A percentile compares a stretch with the other conserved stretches of the same genome.
These are phyloP conservation scores for Synergus itoensis DNA, from an alignment of 2,888 invertebrate genomes.

Conservation along the genomic window DNA sequence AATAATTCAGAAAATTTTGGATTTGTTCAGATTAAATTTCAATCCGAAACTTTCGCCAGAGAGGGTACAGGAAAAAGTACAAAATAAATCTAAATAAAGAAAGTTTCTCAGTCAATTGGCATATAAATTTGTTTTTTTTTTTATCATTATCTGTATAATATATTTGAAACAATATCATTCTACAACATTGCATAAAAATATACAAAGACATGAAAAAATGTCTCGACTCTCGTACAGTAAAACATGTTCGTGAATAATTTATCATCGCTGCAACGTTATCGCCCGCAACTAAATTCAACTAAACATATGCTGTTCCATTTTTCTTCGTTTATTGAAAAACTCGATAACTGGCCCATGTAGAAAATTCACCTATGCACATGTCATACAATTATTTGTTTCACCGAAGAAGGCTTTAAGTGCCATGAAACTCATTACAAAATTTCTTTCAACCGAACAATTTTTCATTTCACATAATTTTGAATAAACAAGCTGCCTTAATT, in stretches of 20 bases:
- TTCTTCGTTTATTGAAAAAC: conserved; percentile 50
- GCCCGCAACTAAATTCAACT: conserved; percentile 56
- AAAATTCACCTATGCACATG: conserved; percentile 43
- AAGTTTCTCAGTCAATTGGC: conserved; percentile 58
- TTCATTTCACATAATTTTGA: conserved; percentile 15
- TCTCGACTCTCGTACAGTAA: conserved; percentile 77
- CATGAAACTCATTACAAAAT: conserved; percentile 19
- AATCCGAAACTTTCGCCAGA: too few relatives aligned
- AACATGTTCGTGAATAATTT: conserved; percentile 75
- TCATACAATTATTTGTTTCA: conserved; percentile 39
- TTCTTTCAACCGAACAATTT: not conserved
- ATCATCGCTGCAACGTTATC: conserved; percentile 57
- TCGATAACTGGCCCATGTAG: conserved; percentile 60
- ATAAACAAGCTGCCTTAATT: conserved; percentile 2
- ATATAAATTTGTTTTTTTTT: conserved; percentile 76
- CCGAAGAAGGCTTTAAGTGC: conserved; percentile 31
- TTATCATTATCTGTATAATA: conserved; percentile 77
- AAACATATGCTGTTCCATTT: conserved; percentile 47
- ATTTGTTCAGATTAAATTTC: too few relatives aligned
- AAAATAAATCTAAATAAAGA: not conserved
- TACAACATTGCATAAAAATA: conserved; percentile 78
- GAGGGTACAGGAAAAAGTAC: not conserved
- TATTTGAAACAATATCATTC: conserved; percentile 78
- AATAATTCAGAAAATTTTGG: too few relatives aligned
- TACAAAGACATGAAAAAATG: conserved; percentile 78